These are phyloP conservation scores for Conistra vaccinii DNA, from an alignment of 2,888 invertebrate genomes.

Conservation along the genomic window DNA sequence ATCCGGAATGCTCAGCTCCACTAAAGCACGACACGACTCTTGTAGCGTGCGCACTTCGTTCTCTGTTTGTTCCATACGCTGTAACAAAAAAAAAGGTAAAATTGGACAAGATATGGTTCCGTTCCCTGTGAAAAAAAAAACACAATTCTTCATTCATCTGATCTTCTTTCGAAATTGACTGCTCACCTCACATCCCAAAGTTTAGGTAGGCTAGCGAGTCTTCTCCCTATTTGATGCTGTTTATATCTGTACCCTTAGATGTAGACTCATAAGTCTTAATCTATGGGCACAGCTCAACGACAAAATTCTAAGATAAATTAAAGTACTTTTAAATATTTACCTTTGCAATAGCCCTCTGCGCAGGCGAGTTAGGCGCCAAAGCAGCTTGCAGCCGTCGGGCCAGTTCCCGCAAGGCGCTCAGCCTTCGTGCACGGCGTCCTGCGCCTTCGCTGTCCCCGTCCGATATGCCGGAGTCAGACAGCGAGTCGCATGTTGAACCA, in stretches of 20 bases:
- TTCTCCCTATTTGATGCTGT: background rate
- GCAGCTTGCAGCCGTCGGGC: constrained; percentile 93
- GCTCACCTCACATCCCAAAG: background rate
- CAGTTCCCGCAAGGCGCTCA: constrained; percentile 92
- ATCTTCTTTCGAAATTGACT: background rate
- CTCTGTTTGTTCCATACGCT: constrained; percentile 93
- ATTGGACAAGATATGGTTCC: background rate
- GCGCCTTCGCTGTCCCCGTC: constrained; percentile 93
- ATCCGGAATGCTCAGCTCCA: constrained; percentile 86
- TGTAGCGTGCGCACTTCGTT: constrained; percentile 93
- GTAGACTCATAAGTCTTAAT: background rate
- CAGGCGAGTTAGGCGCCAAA: constrained; percentile 92
- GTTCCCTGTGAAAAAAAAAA: background rate
- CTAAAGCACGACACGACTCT: constrained; percentile 92
- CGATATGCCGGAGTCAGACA: constrained; percentile 95
- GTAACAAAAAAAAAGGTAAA: constrained; percentile 62
- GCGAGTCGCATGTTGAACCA: constrained; percentile 91
- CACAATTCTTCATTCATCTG: background rate
- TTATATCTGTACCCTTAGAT: background rate
- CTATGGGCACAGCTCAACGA: background rate
- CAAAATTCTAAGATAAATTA: background rate
- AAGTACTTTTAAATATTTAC: constrained; percentile 69
- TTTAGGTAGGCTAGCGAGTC: background rate
- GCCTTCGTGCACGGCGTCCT: constrained; percentile 92
- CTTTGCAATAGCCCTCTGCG: constrained; percentile 92